Evolutionary conservation across 64 coral and sea anemone genomes (phyloP).

Genomic region (Actinia equina): DNA sequence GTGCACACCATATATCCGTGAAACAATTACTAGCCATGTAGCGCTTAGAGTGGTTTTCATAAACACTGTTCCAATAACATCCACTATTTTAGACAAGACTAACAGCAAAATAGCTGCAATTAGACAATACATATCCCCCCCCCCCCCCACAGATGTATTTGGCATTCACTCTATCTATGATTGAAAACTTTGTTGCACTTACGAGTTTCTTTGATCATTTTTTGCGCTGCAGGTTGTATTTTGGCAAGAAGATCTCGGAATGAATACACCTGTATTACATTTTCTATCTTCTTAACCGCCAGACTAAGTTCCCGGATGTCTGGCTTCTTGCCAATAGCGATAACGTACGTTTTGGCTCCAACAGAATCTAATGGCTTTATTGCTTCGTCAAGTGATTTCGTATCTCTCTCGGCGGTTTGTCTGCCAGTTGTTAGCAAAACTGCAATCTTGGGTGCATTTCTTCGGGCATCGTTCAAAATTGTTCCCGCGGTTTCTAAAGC

Average conservation of each 20-base stretch:
- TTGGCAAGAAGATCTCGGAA: constrained; percentile 39
- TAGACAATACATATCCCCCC: too few relatives aligned
- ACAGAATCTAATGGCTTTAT: constrained; percentile 29
- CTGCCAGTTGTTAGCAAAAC: constrained; percentile 63
- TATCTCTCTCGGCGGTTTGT: constrained; percentile 6
- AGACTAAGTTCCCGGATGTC: constrained; percentile 39
- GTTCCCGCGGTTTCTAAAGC: constrained; percentile 41
- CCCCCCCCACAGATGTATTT: too few relatives aligned
- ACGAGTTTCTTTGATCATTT: constrained; percentile 63
- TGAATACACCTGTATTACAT: constrained; percentile 47
- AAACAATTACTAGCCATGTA: too few relatives aligned
- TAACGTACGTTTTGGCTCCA: constrained; percentile 66
- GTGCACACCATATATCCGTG: too few relatives aligned
- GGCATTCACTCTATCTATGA: neutral
- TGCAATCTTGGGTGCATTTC: constrained; percentile 48
- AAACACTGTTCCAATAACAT: too few relatives aligned
- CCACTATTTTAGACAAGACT: too few relatives aligned
- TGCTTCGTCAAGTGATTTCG: constrained; percentile 26
- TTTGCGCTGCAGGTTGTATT: constrained; percentile 20
- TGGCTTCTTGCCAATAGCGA: constrained; percentile 56
- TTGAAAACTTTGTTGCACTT: neutral
- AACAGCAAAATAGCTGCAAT: too few relatives aligned
- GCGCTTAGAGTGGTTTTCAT: too few relatives aligned
- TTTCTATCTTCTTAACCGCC: constrained; percentile 34
- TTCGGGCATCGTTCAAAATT: constrained; percentile 21